Percentiles rank a stretch among this genome's conserved stretches.
Conservation (phyloP, 1,140 invertebrate species). For the Drosophila kohkoa region DNA sequence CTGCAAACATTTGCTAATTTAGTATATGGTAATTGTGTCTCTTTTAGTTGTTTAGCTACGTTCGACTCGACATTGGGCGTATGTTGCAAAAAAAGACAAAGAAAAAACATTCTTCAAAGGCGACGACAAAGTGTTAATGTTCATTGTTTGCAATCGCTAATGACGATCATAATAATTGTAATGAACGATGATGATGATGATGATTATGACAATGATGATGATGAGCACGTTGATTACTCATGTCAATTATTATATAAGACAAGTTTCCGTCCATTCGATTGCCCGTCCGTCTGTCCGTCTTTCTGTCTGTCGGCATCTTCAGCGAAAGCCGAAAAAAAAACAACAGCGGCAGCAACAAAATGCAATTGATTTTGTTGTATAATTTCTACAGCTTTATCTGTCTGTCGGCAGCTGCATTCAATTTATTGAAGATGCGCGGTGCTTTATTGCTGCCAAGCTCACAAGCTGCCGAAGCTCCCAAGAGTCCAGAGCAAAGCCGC, state of each 20-base stretch:
- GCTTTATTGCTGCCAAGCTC: constrained; percentile 57
- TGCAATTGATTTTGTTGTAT: constrained; percentile 79
- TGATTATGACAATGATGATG: constrained; percentile 13
- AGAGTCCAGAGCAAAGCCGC: constrained; percentile 21
- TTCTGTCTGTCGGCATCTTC: constrained; percentile 44
- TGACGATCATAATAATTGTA: constrained; percentile 12
- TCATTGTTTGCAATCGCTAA: constrained; percentile 51
- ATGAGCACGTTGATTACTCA: constrained; percentile 64
- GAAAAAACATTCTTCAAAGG: constrained; percentile 10
- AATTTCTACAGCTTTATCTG: constrained; percentile 75
- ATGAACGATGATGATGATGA: constrained; percentile 14
- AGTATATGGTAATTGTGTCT: neutral
- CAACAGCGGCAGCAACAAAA: constrained; percentile 50
- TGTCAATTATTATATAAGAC: constrained; percentile 76
- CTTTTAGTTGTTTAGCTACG: neutral
- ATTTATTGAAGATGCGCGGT: constrained; percentile 74
- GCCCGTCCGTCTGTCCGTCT: constrained; percentile 10
- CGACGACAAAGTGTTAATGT: constrained; percentile 54
- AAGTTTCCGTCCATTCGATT: constrained; percentile 31
- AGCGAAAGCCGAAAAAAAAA: constrained; percentile 51
- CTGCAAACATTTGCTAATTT: constrained; percentile 1
- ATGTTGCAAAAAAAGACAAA: neutral
- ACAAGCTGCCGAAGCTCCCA: neutral
- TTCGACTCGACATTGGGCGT: constrained; percentile 1
- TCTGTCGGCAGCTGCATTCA: constrained; percentile 71